Evolutionary conservation across 2,113 vertebrate species (phyloP), one percentile per base, ranked within the genome.

Genomic region (Poeciliopsis retropinna): DNA sequence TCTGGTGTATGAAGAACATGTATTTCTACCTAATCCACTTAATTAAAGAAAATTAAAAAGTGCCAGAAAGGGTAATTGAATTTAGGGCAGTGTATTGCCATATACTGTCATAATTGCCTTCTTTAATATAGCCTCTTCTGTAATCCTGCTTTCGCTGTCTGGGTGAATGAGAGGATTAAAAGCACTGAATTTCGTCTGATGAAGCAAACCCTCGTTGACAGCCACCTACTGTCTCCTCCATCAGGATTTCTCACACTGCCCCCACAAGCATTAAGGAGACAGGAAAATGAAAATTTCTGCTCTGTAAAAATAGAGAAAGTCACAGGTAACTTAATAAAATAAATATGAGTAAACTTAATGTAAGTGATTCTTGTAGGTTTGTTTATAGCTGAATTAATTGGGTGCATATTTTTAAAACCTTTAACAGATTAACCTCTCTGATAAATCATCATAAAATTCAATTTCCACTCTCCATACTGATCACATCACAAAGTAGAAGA

Each of bases 11-110:
- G 78, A 87, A 76, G 70, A 85, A 80, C 85, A 80, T 57, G 76
- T 34, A 67, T 87, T 79, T 85, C 72, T 83, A 77, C 77, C 89
- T 93, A 89, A 93, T 91, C 87, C 74, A 87, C 81, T 89, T 93
- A 88, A 93, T 92, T 77, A 91, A 88, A 88, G 82, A 83, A 89
- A 92, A 93, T 84, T 89, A 84, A 92, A 93, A 91, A 91, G 77
- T 87, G 78, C 83, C 78, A 79, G 73, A 74, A 81, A 85, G 87
- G 85, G 76, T 80, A 81, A 87, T 85, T 85, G 87, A 94, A 94
- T 93, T 89, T 87, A 87, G 87, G 88, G 86, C 86, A 89, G 60
- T 75, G 75, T 86, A 81, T 88, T 89, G 78, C 85, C 76, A 78
- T 80, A 76, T 83, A 74, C 85, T 76, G 79, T 81, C 80, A 87